Evolutionary conservation across 2,113 vertebrate genomes (phyloP).

Genomic region (Cromileptes altivelis): DNA sequence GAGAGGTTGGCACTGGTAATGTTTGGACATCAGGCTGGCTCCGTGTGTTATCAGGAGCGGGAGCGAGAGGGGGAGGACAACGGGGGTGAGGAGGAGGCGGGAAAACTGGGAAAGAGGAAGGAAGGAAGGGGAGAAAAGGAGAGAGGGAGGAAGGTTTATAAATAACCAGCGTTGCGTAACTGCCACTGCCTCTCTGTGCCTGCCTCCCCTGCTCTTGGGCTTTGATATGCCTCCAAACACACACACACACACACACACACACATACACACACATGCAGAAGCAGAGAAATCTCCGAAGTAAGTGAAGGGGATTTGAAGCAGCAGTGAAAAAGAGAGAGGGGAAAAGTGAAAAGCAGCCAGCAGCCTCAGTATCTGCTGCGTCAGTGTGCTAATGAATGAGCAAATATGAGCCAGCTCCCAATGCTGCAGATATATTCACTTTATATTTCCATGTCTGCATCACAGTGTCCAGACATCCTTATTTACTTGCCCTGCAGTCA

Average conservation of each 20-base stretch:
- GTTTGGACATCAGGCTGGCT: conserved; percentile 60
- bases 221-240: conserved; percentile 74
- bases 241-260: conserved; percentile 26
- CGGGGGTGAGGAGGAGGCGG: conserved; percentile 20
- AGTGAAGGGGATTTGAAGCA: conserved; percentile 67
- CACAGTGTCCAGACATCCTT: conserved; percentile 6
- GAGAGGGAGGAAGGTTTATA: conserved; percentile 77
- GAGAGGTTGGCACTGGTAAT: conserved; percentile 50
- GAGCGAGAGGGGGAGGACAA: neutral
- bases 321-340: conserved; percentile 33
- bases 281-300: conserved; percentile 62
- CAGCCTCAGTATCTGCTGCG: conserved; percentile 65
- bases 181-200: conserved; percentile 63
- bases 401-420: conserved; percentile 51
- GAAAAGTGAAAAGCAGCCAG: conserved; percentile 66
- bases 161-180: conserved; percentile 85
- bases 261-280: conserved; percentile 26
- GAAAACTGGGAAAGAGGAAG: conserved; percentile 33
- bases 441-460: conserved; percentile 36
- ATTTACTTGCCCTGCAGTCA: conserved; percentile 20
- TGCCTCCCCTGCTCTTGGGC: conserved; percentile 69
- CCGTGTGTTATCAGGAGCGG: conserved; percentile 48
- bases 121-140: conserved; percentile 4
- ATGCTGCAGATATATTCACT: conserved; percentile 32
- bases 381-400: conserved; percentile 71